phyloP scores from a whole-genome alignment of 2,888 invertebrate species.

The Miltochrista miniata region DNA sequence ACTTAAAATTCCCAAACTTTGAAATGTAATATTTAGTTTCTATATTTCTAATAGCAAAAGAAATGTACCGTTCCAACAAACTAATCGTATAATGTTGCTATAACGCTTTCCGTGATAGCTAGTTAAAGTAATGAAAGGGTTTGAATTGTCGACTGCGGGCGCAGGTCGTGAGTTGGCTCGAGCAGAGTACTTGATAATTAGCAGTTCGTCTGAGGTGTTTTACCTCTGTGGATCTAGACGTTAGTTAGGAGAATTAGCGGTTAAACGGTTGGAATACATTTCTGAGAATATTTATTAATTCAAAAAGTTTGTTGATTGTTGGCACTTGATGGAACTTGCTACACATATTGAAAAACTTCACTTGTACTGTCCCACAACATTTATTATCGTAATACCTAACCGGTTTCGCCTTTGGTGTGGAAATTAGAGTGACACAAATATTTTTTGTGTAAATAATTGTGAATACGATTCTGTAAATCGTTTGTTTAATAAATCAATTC shows the following conservation, averaged over 20 bases:
- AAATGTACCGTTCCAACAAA: background rate
- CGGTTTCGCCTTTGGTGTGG: too few species aligned
- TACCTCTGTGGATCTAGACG: slow-evolving; percentile 8
- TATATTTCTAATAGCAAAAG: too few species aligned
- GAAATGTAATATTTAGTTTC: background rate
- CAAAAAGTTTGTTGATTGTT: too few species aligned
- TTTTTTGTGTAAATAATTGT: too few species aligned
- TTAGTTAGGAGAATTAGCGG: slow-evolving; percentile 3
- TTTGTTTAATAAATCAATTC: too few species aligned
- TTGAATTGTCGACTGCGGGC: slow-evolving; percentile 29
- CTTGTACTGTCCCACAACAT: too few species aligned
- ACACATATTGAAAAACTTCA: too few species aligned
- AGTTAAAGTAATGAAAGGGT: slow-evolving; percentile 36
- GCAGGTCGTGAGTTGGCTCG: slow-evolving; percentile 27
- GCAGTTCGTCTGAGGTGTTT: slow-evolving; percentile 20
- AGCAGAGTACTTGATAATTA: slow-evolving; percentile 32
- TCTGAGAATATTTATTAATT: background rate
- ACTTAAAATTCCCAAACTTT: background rate
- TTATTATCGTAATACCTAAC: too few species aligned
- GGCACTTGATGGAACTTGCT: too few species aligned
- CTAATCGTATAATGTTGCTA: slow-evolving; percentile 15
- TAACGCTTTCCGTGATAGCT: slow-evolving; percentile 25
- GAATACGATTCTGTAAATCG: too few species aligned
- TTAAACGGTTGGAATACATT: slow-evolving; percentile 11
- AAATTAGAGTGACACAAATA: too few species aligned